phyloP scores from a whole-genome alignment of 2,888 invertebrate species.

The Dorcus parallelipipedus region DNA sequence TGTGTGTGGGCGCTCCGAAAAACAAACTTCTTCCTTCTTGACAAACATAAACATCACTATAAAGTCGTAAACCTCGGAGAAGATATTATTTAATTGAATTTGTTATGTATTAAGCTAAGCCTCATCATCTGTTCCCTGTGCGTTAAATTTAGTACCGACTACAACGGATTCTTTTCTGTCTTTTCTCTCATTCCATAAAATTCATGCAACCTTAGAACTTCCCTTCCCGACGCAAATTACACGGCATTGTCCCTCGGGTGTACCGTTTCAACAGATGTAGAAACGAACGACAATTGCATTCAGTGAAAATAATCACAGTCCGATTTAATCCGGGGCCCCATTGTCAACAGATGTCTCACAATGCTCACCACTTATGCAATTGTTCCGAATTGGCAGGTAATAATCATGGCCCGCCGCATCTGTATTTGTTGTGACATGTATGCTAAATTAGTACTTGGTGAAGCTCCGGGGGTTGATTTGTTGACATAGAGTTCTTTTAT shows the following conservation, averaged over 20 bases:
- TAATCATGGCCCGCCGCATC: conserved; percentile 35
- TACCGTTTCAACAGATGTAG: conserved; percentile 43
- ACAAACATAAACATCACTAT: too few species aligned
- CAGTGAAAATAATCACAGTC: conserved; percentile 28
- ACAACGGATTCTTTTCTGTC: conserved; percentile 25
- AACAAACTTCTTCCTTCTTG: too few species aligned
- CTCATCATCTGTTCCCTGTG: too few species aligned
- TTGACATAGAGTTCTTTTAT: neutral
- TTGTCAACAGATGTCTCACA: conserved; percentile 38
- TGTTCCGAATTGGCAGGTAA: conserved; percentile 44
- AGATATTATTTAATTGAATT: too few species aligned
- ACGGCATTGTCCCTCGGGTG: conserved; percentile 33
- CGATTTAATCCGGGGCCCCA: conserved; percentile 29
- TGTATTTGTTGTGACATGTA: conserved; percentile 45
- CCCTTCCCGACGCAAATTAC: conserved; percentile 26
- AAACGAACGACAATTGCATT: conserved; percentile 30
- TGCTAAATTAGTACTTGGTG: conserved; percentile 24
- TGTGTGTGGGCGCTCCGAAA: too few species aligned
- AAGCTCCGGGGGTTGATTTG: neutral
- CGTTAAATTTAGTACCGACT: too few species aligned
- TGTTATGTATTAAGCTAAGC: too few species aligned
- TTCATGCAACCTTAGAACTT: conserved; percentile 33
- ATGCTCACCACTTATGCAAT: conserved; percentile 39
- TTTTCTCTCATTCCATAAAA: conserved; percentile 32
- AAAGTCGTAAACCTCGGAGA: too few species aligned